Evolutionary conservation across 1,140 invertebrate genomes (phyloP), one percentile per base, ranked within the genome.

Genomic region (Teleogryllus occipitalis): DNA sequence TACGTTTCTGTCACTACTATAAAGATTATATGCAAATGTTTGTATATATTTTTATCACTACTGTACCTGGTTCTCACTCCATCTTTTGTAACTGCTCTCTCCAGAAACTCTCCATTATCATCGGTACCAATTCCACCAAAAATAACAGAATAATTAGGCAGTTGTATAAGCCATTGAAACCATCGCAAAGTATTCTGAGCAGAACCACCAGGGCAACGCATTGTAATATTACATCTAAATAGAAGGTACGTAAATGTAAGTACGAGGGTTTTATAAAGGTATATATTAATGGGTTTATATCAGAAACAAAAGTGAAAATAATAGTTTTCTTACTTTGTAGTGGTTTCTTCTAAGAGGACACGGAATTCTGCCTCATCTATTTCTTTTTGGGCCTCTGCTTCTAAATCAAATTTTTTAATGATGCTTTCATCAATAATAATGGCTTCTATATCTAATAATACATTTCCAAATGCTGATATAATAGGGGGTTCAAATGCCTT

Each of bases 391-490:
- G 84, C 87, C 81, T 90, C 88, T 12, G 84, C 81, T 77, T 85
- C 83, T 5, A 90, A 84, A 81, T 85, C 87, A 86, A 89, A 90
- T 85, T 91, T 90, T 78, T 88, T 81, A 49, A 92, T 83, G 47
- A 92, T 84, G 74, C 86, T 84, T 8, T 86, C 82, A 81, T 87
- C 86, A 39, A 85, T 82, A 27, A 89, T 84, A 74, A 84, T 85
- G 22, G 90, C 87, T 74, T 88, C 88, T n/a, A 90, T 88, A 82
- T 93, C 92, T 77, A 92, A 81, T 48, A 93, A 84, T 39, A 91
- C 91, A 85, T 93, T 92, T 18, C 91, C 91, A 83, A 91, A 90
- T n/a, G 86, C 86, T 81, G 86, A 82, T 47, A 88, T 81, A 8
- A 84, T 82, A 76, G 85, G 85, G 15, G 47, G 39, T 47, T 76